Evolutionary conservation across 1,140 invertebrate genomes (phyloP).

Genomic region (Drosophila nigromelanica): DNA sequence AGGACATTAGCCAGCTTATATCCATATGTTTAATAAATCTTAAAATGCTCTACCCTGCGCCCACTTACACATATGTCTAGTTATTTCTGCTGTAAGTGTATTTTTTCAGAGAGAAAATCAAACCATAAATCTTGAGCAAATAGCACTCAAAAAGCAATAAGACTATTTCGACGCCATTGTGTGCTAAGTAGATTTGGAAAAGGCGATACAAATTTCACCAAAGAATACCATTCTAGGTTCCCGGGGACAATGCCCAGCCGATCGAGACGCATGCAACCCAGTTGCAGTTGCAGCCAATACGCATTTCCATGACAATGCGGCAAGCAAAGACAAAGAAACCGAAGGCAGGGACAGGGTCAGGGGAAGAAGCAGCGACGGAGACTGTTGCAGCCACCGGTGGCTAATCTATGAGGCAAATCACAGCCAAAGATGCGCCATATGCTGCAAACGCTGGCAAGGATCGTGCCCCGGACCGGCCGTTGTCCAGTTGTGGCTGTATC

Average conservation of each 20-base stretch:
- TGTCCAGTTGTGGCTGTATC: slow-evolving; percentile 67
- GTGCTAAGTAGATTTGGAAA: slow-evolving; percentile 83
- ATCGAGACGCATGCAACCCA: slow-evolving; percentile 32
- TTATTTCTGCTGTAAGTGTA: slow-evolving; percentile 6
- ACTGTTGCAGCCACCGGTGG: slow-evolving; percentile 15
- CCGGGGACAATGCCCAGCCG: slow-evolving; percentile 48
- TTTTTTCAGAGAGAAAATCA: slow-evolving; percentile 48
- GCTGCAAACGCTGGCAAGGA: slow-evolving; percentile 26
- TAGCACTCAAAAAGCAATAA: slow-evolving; percentile 83
- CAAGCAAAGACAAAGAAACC: slow-evolving; percentile 39
- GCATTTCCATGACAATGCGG: slow-evolving; percentile 65
- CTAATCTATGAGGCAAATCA: slow-evolving; percentile 71
- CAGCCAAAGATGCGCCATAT: slow-evolving; percentile 67
- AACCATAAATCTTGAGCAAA: slow-evolving; percentile 75
- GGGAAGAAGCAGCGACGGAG: not conserved
- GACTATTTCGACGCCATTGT: slow-evolving; percentile 80
- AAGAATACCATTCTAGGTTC: slow-evolving; percentile 48
- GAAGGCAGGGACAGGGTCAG: not conserved
- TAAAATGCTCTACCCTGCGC: not conserved
- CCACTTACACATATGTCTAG: slow-evolving; percentile 6
- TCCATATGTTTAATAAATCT: not conserved
- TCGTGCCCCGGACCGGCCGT: slow-evolving; percentile 23
- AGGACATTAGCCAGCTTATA: not conserved
- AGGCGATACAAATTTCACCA: slow-evolving; percentile 79
- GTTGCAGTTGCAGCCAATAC: slow-evolving; percentile 46